These are phyloP conservation scores for Macropis europaea DNA, from an alignment of 2,888 invertebrate genomes.

Conservation along the genomic window DNA sequence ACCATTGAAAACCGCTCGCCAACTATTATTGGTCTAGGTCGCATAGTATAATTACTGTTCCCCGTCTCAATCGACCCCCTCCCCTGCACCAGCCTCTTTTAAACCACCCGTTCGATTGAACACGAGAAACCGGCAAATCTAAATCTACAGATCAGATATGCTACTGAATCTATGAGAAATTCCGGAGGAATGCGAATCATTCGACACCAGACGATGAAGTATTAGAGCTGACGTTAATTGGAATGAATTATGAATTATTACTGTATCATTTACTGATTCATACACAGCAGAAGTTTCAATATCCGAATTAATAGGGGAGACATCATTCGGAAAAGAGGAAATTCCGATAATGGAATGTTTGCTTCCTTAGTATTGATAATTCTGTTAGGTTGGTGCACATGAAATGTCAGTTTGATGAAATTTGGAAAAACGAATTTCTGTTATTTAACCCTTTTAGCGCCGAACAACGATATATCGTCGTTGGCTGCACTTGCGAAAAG, in stretches of 20 bases:
- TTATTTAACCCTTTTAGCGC: too few species aligned
- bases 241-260: neutral
- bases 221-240: neutral
- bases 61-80: slow-evolving; percentile 36
- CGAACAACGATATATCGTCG: too few species aligned
- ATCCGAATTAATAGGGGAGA: too few species aligned
- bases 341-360: too few species aligned
- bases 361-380: too few species aligned
- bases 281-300: too few species aligned
- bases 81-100: slow-evolving; percentile 22
- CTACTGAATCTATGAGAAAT: slow-evolving; percentile 30
- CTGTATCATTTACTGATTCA: too few species aligned
- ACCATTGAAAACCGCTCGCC: slow-evolving; percentile 72
- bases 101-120: slow-evolving; percentile 35
- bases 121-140: slow-evolving; percentile 47
- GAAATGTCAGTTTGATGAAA: too few species aligned
- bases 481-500: too few species aligned
- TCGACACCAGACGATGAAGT: neutral
- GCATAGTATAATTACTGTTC: slow-evolving; percentile 73
- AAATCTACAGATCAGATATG: slow-evolving; percentile 48
- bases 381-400: too few species aligned
- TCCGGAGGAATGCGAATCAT: neutral
- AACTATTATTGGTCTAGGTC: slow-evolving; percentile 74
- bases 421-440: too few species aligned
- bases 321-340: too few species aligned